Evolutionary conservation across 2,797 vertebrate genomes (phyloP).

Genomic region (Intellagama lesueurii): DNA sequence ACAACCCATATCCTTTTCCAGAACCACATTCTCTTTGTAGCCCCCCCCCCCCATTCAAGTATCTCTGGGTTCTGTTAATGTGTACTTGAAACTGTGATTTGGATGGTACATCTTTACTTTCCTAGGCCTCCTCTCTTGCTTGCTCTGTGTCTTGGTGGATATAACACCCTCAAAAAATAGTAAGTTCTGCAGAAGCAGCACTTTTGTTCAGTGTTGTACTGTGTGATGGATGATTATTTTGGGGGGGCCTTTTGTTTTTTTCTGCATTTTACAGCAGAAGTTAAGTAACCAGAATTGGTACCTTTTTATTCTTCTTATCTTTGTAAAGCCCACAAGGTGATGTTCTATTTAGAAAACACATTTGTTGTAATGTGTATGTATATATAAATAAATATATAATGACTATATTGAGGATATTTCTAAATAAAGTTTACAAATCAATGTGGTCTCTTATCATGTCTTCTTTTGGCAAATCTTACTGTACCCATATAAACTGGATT

Average conservation of each 20-base stretch:
- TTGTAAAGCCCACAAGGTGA: slow-evolving; percentile 76
- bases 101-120: slow-evolving; percentile 78
- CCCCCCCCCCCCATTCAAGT: slow-evolving; percentile 42
- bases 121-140: slow-evolving; percentile 58
- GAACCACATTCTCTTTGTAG: slow-evolving; percentile 52
- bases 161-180: slow-evolving; percentile 43
- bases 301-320: slow-evolving; percentile 74
- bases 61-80: slow-evolving; percentile 68
- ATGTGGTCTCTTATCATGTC: neutral
- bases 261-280: slow-evolving; percentile 87
- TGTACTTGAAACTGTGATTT: slow-evolving; percentile 75
- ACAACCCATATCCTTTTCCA: slow-evolving; percentile 66
- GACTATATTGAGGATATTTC: slow-evolving; percentile 89
- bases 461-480: slow-evolving; percentile 5
- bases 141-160: slow-evolving; percentile 73
- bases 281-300: slow-evolving; percentile 85
- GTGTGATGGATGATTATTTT: slow-evolving; percentile 74
- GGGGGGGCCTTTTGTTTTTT: slow-evolving; percentile 57
- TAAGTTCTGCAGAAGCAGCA: slow-evolving; percentile 59
- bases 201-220: slow-evolving; percentile 79
- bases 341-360: slow-evolving; percentile 83
- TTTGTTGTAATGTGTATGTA: slow-evolving; percentile 85
- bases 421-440: slow-evolving; percentile 87
- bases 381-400: slow-evolving; percentile 81
- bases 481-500: neutral